Percentiles rank a stretch among this genome's conserved stretches.
Evolutionary conservation across 1,140 invertebrate genomes (phyloP).

Genomic region (Drosophila lowei): DNA sequence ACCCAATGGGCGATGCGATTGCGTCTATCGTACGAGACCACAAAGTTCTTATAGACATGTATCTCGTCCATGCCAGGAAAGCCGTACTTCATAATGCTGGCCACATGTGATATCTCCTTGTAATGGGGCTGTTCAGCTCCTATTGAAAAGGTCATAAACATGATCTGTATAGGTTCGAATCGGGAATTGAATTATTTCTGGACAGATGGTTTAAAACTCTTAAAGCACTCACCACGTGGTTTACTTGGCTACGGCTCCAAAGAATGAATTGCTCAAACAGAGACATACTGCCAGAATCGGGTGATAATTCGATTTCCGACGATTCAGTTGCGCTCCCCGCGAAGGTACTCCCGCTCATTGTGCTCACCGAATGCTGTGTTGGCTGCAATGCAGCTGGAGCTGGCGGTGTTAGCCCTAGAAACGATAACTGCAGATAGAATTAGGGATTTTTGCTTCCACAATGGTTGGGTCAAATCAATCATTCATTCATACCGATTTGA

Average conservation of each 20-base stretch:
- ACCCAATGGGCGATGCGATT: slow-evolving; percentile 97
- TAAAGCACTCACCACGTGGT: slow-evolving; percentile 25
- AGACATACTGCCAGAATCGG: slow-evolving; percentile 1
- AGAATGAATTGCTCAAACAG: slow-evolving; percentile 20
- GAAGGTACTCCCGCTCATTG: too few species aligned
- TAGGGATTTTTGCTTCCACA: not conserved
- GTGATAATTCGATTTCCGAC: not conserved
- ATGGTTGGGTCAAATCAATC: not conserved
- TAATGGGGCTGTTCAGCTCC: not conserved
- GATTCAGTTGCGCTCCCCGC: not conserved
- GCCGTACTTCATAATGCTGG: slow-evolving; percentile 95
- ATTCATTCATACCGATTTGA: slow-evolving; percentile 37
- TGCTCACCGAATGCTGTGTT: too few species aligned
- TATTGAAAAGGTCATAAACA: slow-evolving; percentile 41
- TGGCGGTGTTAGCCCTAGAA: not conserved
- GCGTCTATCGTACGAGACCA: slow-evolving; percentile 96
- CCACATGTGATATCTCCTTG: slow-evolving; percentile 76
- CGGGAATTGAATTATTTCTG: not conserved
- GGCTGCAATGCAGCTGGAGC: too few species aligned
- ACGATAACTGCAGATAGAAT: not conserved
- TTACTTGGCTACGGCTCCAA: slow-evolving; percentile 10
- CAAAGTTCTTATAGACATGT: slow-evolving; percentile 94
- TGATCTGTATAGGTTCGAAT: slow-evolving; percentile 21
- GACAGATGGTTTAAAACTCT: not conserved
- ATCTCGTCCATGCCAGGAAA: slow-evolving; percentile 95